Percentiles rank a stretch among this genome's conserved stretches.
phyloP scores from a whole-genome alignment of 2,113 vertebrate species.

The Acinonyx jubatus region DNA sequence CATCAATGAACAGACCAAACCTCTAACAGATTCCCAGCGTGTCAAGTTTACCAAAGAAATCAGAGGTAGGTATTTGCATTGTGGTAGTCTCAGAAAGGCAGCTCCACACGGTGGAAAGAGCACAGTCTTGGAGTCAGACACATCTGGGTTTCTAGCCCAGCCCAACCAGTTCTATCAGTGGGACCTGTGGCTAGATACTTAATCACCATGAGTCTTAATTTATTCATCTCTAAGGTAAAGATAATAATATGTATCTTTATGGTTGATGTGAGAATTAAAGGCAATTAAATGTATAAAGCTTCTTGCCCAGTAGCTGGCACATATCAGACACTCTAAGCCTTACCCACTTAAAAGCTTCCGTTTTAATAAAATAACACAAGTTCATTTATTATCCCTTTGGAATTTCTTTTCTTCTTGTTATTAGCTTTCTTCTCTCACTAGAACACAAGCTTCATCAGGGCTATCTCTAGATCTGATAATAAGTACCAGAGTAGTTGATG shows the following conservation, averaged over 20 bases:
- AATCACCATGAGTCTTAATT: not conserved
- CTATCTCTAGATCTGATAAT: not conserved
- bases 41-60: conserved; percentile 99
- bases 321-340: not conserved
- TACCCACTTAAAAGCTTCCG: not conserved
- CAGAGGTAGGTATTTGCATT: conserved; percentile 88
- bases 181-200: not conserved
- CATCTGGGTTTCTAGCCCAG: conserved; percentile 1
- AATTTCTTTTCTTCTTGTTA: conserved; percentile 47
- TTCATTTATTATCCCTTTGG: conserved; percentile 24
- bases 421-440: not conserved
- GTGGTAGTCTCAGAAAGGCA: not conserved
- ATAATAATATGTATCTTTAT: not conserved
- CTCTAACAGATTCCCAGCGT: conserved; percentile 97
- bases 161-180: not conserved
- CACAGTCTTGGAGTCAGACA: not conserved
- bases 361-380: conserved; percentile 2
- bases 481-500: not conserved
- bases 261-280: not conserved
- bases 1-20: conserved; percentile 99
- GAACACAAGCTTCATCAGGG: not conserved
- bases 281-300: not conserved
- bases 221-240: conserved; percentile 6
- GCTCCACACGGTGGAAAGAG: not conserved
- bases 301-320: not conserved